Evolutionary conservation across 2,113 vertebrate genomes (phyloP), one percentile per base, ranked within the genome.

Genomic region (Hippocampus mohnikei): DNA sequence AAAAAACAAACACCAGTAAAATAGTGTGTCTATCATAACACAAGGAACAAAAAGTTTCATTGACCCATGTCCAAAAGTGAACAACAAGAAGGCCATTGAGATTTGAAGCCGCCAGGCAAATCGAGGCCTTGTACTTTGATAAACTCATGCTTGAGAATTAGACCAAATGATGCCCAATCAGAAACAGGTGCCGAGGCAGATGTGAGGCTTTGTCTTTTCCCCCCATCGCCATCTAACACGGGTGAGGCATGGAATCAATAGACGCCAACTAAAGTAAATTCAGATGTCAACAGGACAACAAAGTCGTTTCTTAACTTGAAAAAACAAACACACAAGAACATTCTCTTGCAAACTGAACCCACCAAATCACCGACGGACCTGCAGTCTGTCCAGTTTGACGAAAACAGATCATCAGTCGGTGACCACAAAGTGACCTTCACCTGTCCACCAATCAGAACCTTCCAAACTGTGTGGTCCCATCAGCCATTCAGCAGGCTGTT

Each of bases 381-480:
- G 52, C 52, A 59, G 46, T 59, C 46, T 8, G 37, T 37, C 40
- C 46, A 29, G 1, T 8, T 23, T 56, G 42, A 67, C 18, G 23
- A 40, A 50, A 58, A 61, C 8, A 27, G 13, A 18, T 58, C 65
- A 72, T n/a, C 65, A 42, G 68, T 42, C 60, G 52, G 55, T 73
- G 66, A 76, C 81, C 79, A 79, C 46, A 52, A 76, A 50, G 64
- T 79, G 74, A 81, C 69, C 79, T 77, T 71, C 52, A 37, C 44
- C 42, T 40, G 15, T 8, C 79, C 48, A 62, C 74, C 83, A 84
- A 85, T 82, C 85, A 82, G 75, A 74, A 60, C 11, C 71, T 58
- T 65, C 71, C 63, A 75, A 68, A 66, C 70, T 71, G 79, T 71
- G 61, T 77, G 74, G 76, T 84, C 76, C 79, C 70, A 85, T 61